These are phyloP conservation scores for Cynopterus sphinx DNA, from an alignment of 2,797 vertebrate genomes.

Conservation along the genomic window DNA sequence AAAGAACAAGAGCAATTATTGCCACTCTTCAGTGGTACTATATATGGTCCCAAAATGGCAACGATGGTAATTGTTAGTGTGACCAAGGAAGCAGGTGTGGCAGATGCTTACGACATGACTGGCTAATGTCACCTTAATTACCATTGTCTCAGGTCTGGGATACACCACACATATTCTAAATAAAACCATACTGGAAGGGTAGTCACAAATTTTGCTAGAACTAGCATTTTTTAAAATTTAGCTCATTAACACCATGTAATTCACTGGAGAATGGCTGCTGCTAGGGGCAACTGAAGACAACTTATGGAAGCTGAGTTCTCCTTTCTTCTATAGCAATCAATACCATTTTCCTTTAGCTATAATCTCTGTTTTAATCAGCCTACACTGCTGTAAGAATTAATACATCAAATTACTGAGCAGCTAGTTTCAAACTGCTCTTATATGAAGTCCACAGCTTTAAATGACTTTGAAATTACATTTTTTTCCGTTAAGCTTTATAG, in stretches of 20 bases:
- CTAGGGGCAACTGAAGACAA: background rate
- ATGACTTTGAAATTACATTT: slow-evolving; percentile 43
- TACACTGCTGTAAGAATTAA: slow-evolving; percentile 55
- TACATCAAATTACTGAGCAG: slow-evolving; percentile 40
- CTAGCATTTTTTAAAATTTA: background rate
- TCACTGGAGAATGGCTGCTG: background rate
- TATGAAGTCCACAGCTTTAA: slow-evolving; percentile 16
- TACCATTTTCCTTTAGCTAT: slow-evolving; percentile 26
- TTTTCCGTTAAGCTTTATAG: background rate
- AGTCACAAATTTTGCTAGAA: background rate
- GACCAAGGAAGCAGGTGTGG: background rate
- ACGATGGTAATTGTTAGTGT: background rate
- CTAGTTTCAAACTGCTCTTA: background rate
- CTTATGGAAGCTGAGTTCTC: background rate
- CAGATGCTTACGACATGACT: background rate
- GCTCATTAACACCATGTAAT: background rate
- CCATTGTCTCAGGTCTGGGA: background rate
- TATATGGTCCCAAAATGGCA: background rate
- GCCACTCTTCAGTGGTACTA: background rate
- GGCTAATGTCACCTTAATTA: background rate
- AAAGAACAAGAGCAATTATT: background rate
- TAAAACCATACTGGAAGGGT: background rate
- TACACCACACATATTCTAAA: background rate
- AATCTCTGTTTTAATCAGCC: slow-evolving; percentile 55
- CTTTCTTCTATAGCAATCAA: slow-evolving; percentile 33